Evolutionary conservation across 2,888 invertebrate species (phyloP).

Genomic region (Nomada lathburiana): DNA sequence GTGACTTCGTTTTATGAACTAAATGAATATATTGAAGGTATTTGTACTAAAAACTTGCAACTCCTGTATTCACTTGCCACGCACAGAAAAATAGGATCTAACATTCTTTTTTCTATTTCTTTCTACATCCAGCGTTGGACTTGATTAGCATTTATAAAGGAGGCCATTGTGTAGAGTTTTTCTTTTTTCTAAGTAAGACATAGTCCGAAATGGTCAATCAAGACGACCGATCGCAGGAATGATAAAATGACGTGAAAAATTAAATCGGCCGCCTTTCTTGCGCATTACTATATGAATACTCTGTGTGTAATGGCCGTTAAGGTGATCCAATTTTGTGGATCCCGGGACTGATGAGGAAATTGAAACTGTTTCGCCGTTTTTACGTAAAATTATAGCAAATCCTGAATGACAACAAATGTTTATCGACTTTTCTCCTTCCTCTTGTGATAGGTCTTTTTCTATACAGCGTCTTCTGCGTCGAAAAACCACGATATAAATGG

Average conservation of each 20-base stretch:
- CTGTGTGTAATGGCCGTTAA: constrained; percentile 46
- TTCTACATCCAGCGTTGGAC: constrained; percentile 42
- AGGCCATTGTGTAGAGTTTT: constrained; percentile 39
- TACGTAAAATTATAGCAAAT: constrained; percentile 42
- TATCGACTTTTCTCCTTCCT: constrained; percentile 21
- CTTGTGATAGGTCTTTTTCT: constrained; percentile 23
- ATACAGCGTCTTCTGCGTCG: constrained; percentile 27
- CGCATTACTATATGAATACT: constrained; percentile 25
- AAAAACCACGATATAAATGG: constrained; percentile 72
- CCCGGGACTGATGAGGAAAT: constrained; percentile 43
- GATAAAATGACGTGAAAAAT: constrained; percentile 44
- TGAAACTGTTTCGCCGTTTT: constrained; percentile 36
- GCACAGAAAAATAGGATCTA: constrained; percentile 34
- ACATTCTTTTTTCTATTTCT: constrained; percentile 44
- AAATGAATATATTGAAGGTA: constrained; percentile 58
- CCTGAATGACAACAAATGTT: constrained; percentile 50
- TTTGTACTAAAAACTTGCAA: constrained; percentile 72
- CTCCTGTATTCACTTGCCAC: constrained; percentile 27
- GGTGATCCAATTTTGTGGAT: constrained; percentile 40
- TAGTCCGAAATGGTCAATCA: constrained; percentile 46
- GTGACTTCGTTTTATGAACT: constrained; percentile 46
- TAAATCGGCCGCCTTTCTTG: constrained; percentile 45
- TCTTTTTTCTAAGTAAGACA: constrained; percentile 23
- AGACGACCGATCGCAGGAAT: constrained; percentile 54
- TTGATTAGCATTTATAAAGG: constrained; percentile 26